Evolutionary conservation across 2,888 invertebrate genomes (phyloP), one percentile per base, ranked within the genome.

Genomic region (Cepaea hortensis): DNA sequence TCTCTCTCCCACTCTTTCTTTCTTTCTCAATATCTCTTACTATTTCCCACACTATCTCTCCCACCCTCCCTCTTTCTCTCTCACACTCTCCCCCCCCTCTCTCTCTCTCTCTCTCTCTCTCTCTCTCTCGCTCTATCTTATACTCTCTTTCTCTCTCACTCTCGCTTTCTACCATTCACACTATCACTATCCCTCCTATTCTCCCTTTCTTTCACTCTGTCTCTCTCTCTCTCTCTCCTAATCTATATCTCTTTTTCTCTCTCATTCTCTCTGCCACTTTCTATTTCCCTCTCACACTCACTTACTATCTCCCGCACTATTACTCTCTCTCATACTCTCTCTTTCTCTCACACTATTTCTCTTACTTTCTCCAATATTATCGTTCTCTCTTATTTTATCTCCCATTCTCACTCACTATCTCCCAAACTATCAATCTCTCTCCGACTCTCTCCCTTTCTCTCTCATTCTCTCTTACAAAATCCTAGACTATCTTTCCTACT

Each of bases 311-410:
- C 55, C n/a, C 62, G 3, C n/a, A 61, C 62, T 15, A 13, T n/a
- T 62, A 70, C 48, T 70, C 18, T 82, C 82, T 82, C 70, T 81
- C 68, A 6, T 11, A 68, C 46, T 81, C 35, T 68, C 68, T 81
- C 68, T 81, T 68, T 81, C 68, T 81, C 81, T 81, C 35, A 23
- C 15, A 68, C 46, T 81, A 65, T 81, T 7, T 81, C 81, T 81
- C 35, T 68, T 23, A 35, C 35, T 68, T 48, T 81, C 68, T 81
- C 70, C 61, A 2, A 68, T 68, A 46, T 3, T 70, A 70, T 82
- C 35, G 46, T 13, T 82, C 70, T 68, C 70, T 70, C 70, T 70
- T 50, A 72, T n/a, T 70, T 50, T 82, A 9, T 82, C 82, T 82
- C 9, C 72, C 50, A 46, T n/a, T 72, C 48, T 82, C 35, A 46